phyloP scores from a whole-genome alignment of 2,113 vertebrate genomes.

The Collichthys lucidus region DNA sequence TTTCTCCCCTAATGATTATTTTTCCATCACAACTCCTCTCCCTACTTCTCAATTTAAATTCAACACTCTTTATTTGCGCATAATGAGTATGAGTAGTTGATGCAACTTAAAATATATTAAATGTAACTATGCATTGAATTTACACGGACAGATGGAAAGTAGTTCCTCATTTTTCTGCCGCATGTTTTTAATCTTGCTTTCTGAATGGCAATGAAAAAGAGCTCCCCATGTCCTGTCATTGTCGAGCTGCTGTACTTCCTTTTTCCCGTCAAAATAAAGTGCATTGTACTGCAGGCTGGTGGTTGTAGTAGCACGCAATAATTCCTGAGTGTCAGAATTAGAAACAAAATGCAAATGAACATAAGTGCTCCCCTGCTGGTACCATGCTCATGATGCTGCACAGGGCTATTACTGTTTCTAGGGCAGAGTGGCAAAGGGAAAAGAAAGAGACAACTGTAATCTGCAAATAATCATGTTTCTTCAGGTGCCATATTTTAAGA shows the following conservation, averaged over 20 bases:
- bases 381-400: neutral
- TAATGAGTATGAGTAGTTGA: neutral
- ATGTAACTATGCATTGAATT: neutral
- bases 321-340: neutral
- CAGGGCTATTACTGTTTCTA: neutral
- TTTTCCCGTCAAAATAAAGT: neutral
- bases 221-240: neutral
- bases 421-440: neutral
- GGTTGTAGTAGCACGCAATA: neutral
- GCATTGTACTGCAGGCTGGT: neutral
- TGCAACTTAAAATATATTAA: neutral
- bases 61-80: conserved; percentile 9
- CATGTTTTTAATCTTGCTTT: neutral
- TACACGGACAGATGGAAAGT: neutral
- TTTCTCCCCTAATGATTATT: conserved; percentile 50
- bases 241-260: neutral
- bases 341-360: conserved; percentile 7
- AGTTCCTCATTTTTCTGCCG: neutral
- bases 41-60: conserved; percentile 10
- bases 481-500: conserved; percentile 3
- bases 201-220: neutral
- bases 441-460: neutral
- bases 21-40: neutral
- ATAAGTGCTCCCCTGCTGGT: neutral
- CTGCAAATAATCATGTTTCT: conserved; percentile 22